Evolutionary conservation across 2,113 vertebrate species (phyloP).

Genomic region (Bubo bubo): DNA sequence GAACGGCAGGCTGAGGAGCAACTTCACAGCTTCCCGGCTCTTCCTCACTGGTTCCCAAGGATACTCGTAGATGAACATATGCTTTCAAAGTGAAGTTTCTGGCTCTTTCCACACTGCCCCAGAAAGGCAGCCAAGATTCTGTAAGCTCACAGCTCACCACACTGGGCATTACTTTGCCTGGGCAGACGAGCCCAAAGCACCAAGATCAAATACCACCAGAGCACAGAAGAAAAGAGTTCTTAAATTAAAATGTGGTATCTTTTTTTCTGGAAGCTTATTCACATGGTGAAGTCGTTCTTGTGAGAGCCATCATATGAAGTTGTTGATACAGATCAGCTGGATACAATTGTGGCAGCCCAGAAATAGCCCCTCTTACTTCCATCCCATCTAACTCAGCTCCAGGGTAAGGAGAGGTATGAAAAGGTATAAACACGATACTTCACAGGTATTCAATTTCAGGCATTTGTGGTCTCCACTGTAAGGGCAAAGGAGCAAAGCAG

Average conservation of each 20-base stretch:
- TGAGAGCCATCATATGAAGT: background rate
- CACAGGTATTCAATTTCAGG: background rate
- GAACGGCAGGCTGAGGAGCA: background rate
- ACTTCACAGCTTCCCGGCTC: background rate
- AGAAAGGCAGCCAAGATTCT: background rate
- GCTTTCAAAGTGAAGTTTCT: background rate
- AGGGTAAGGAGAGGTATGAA: background rate
- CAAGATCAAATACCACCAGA: background rate
- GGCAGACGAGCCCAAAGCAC: background rate
- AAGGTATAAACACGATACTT: background rate
- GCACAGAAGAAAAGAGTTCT: background rate
- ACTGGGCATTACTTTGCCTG: background rate
- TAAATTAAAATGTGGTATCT: fast-evolving
- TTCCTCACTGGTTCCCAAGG: background rate
- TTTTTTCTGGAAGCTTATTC: background rate
- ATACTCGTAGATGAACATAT: background rate
- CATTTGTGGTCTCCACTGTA: background rate
- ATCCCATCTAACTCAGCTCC: background rate
- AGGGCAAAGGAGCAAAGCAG: background rate
- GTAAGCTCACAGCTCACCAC: background rate
- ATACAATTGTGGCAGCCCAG: background rate
- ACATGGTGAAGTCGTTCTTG: background rate
- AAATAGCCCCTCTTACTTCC: background rate
- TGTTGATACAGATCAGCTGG: background rate
- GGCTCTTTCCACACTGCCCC: background rate